Base-by-base conservation (phyloP, 2,797 vertebrate species). In the Adrianichthys oophorus region DNA sequence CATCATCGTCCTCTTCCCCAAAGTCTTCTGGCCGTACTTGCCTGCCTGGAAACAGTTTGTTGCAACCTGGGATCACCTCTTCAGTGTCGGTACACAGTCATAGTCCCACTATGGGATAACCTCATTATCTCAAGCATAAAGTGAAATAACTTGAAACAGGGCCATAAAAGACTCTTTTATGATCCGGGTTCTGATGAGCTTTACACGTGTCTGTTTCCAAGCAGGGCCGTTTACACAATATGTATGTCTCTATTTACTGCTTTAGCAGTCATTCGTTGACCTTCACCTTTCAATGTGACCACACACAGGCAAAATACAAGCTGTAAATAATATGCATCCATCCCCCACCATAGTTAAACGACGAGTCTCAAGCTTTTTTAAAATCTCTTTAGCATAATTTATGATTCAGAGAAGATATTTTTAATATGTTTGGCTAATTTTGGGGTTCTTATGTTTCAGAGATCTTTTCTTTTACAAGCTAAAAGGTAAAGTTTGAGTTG, bases 1-100 rank as follows among this genome's bases (percentile, higher is more conserved):
- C 0, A 23, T 92, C 23, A 0, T 93, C 1, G 1, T 90, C 42
- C 80, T 93, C 26, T 90, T 93, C 62, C 93, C 93, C 4, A 75
- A 74, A 64, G 85, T 56, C 45, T 0, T 48, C 15, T 93, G 92
- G 92, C 90, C 91, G 4, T 91, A 92, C 72, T 12, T 91, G 43
- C 83, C 91, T 0, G 62, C 70, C 61, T 94, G 92, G 92, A 93
- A 90, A 17, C 62, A 79, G 68, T 94, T 93, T 73, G 84, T 92
- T 21, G 80, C 70, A 0, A 48, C 69, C 41, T 93, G 92, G 92
- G 92, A 94, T 58, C 58, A 91, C 50, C 89, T 94, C 58, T 94
- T 94, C 56, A 86, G 86, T 86, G 74, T 93, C 1, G 74, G 92
- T 93, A 68, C 88, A 91, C 45, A 15, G 7, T 21, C 19, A 21